Evolutionary conservation across 2,797 vertebrate genomes (phyloP), one percentile per base, ranked within the genome.

Genomic region (Pipistrellus nathusii): DNA sequence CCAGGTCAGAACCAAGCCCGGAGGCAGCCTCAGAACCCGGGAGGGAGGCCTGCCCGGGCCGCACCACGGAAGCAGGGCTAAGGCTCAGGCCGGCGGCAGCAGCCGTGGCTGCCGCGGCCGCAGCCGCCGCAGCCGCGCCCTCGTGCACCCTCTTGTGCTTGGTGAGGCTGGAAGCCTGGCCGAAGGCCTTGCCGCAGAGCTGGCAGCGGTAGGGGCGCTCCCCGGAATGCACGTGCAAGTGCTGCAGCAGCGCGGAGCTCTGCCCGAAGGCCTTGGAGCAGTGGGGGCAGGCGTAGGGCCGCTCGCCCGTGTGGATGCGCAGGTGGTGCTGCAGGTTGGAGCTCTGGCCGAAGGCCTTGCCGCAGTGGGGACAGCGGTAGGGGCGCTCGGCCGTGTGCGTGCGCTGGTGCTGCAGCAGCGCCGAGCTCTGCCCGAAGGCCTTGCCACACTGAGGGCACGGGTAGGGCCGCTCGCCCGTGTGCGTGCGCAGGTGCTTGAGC

Each of bases 291-390:
- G 95, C 95, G 1, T 98, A 98, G 72, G 98, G 98, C 30, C 97
- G 96, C 91, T 98, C 98, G 1, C 98, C 98, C 0, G 97, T 93
- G 95, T 98, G 98, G 88, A 94, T 98, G 41, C 98, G 97, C 11
- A 96, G 96, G 32, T 98, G 98, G 12, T 95, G 97, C 75, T 98
- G 97, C 75, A 98, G 66, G 91, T 98, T 98, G 96, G 98, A 98
- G 91, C 98, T 98, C 96, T 98, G 98, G 5, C 98, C 98, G 35
- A 98, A 98, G 64, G 98, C 97, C 32, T 98, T 98, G 4, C 97
- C 97, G 6, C 98, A 98, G 85, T 97, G 97, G 0, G 92, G 92
- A 1, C 98, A 98, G 30, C 81, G 85, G 94, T 98, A 98, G 0
- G 98, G 97, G 32, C 98, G 97, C 96, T 98, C 98, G 0, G 98